Evolutionary conservation across 2,888 invertebrate species (phyloP), one percentile per base, ranked within the genome.

Genomic region (Eilema griseolum): DNA sequence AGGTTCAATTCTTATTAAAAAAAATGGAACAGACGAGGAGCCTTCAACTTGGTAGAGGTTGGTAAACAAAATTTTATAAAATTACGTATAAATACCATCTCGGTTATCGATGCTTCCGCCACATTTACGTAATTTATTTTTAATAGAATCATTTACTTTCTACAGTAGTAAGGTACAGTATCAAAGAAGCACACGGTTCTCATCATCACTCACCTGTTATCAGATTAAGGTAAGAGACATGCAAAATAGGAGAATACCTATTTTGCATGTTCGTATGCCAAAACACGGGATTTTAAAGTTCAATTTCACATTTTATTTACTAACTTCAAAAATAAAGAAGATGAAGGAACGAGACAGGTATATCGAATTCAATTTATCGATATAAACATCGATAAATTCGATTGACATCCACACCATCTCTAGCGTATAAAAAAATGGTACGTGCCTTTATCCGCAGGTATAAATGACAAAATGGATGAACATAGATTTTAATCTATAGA

Each of bases 391-490:
- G 31, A 65, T 57, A 37, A 7, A 26, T 41, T 66, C 14, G 2
- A 66, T 68, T 41, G 60, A 57, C 28, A 57, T 3, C 3, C 2
- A 23, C 24, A 37, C 62, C 89, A 83, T 69, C 85, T 59, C 87
- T 88, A 85, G 56, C 10, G 59, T 61, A 70, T 76, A 83, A 87
- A 85, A 81, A 87, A 86, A 83, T 84, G 86, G 87, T 87, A 85
- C 88, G 87, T 88, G 90, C 89, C 83, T 84, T 83, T 80, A 81
- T 78, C 74, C 81, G 82, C 89, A 89, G 89, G 89, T 89, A 89
- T 86, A 88, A 83, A 87, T 85, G 85, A 84, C 88, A 86, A 80
- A 81, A 85, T 83, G 79, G 80, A 73, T 82, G 78, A 72, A 74
- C 79, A 78, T 79, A 76, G 78, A 82, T 80, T 56, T 65, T 75